Percentiles rank a stretch among this genome's conserved stretches.
phyloP scores from a whole-genome alignment of 2,888 invertebrate species.

The Stramonita haemastoma region DNA sequence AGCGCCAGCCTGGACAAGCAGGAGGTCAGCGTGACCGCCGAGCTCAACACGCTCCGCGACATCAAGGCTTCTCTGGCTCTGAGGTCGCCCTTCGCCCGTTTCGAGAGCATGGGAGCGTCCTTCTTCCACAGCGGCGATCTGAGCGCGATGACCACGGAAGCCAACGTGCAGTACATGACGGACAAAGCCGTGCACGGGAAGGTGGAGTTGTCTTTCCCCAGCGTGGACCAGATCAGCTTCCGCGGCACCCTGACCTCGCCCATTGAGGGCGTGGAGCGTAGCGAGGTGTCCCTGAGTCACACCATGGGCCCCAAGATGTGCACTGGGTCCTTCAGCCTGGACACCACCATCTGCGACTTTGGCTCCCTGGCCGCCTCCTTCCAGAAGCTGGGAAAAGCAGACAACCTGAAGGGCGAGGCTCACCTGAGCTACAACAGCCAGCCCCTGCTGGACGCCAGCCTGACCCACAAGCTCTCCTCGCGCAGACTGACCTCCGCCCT shows the following conservation, averaged over 20 bases:
- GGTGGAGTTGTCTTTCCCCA: slow-evolving; percentile 26
- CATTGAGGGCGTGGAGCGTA: slow-evolving; percentile 24
- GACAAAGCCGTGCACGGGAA: slow-evolving; percentile 40
- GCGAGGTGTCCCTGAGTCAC: slow-evolving; percentile 31
- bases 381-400: neutral
- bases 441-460: neutral
- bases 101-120: slow-evolving; percentile 24
- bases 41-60: slow-evolving; percentile 23
- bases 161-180: slow-evolving; percentile 41
- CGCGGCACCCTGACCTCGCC: slow-evolving; percentile 28
- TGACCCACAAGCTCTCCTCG: neutral
- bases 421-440: slow-evolving; percentile 21
- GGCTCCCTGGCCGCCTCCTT: slow-evolving; percentile 27
- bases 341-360: neutral
- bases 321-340: slow-evolving; percentile 24
- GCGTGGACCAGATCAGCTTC: neutral
- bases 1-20: slow-evolving; percentile 28
- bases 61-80: slow-evolving; percentile 31
- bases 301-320: slow-evolving; percentile 8
- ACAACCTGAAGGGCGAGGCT: slow-evolving; percentile 32
- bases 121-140: slow-evolving; percentile 19
- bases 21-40: slow-evolving; percentile 28
- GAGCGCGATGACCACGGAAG: neutral
- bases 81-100: slow-evolving; percentile 30
- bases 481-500: neutral